A percentile compares a stretch with the other conserved stretches of the same genome.
phyloP scores from a whole-genome alignment of 2,797 vertebrate genomes.

The Alfaro cultratus region DNA sequence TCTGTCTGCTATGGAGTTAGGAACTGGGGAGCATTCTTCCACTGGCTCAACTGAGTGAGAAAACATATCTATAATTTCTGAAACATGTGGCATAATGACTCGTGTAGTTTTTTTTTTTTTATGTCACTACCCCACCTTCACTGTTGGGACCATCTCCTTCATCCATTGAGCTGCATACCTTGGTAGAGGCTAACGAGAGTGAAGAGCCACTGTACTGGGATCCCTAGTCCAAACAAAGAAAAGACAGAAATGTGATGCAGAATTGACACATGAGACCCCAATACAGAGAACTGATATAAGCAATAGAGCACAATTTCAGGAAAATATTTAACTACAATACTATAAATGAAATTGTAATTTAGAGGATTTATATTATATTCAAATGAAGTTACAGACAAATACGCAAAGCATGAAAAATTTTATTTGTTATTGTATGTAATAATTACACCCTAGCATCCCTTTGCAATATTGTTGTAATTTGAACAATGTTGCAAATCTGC shows the following conservation, averaged over 20 bases:
- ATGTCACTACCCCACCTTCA: conserved; percentile 83
- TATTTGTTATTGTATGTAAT: background rate
- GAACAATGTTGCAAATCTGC: background rate
- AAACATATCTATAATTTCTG: conserved; percentile 1
- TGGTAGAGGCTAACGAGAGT: conserved; percentile 95
- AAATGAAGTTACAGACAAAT: background rate
- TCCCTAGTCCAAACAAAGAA: conserved; percentile 66
- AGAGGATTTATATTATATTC: background rate
- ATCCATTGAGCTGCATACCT: conserved; percentile 99
- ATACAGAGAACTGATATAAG: background rate
- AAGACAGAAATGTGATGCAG: background rate
- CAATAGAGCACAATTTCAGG: background rate
- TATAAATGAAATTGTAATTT: background rate
- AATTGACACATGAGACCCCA: background rate
- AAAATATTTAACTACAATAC: background rate
- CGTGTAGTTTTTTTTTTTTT: background rate
- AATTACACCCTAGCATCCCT: background rate
- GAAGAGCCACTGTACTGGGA: conserved; percentile 97
- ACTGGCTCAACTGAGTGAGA: conserved; percentile 82
- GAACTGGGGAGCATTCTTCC: conserved; percentile 89
- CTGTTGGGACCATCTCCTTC: conserved; percentile 89
- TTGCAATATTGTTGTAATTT: background rate
- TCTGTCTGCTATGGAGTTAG: conserved; percentile 91
- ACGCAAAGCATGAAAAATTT: background rate
- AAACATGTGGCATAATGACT: too few relatives aligned